These are phyloP conservation scores for Myrmophylax atrothorax DNA, from an alignment of 2,113 vertebrate species.

Conservation along the genomic window DNA sequence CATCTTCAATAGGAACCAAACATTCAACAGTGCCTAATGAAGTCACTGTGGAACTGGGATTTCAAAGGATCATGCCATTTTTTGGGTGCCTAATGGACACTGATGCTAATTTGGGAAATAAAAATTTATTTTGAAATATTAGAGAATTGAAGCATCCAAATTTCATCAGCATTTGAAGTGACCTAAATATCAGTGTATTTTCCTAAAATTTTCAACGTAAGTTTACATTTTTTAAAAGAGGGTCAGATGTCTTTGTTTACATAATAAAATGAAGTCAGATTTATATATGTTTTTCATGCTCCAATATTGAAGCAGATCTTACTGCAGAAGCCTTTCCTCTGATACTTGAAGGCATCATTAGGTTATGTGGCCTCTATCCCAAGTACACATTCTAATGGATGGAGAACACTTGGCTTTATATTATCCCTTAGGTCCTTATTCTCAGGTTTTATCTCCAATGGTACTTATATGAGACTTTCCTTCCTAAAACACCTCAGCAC, in stretches of 20 bases:
- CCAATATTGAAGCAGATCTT: background rate
- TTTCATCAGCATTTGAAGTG: background rate
- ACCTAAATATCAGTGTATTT: background rate
- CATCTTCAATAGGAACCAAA: background rate
- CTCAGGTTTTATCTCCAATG: background rate
- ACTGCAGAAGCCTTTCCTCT: background rate
- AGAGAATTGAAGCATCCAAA: background rate
- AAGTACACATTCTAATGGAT: background rate
- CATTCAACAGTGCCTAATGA: background rate
- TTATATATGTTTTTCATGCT: background rate
- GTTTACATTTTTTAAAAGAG: background rate
- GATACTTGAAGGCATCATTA: background rate
- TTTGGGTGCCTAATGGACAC: background rate
- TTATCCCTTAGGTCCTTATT: background rate
- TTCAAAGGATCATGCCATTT: background rate
- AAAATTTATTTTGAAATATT: background rate
- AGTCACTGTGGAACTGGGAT: background rate
- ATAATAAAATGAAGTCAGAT: background rate
- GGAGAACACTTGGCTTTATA: background rate
- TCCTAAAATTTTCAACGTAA: background rate
- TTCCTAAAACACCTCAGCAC: background rate
- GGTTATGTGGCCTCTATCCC: background rate
- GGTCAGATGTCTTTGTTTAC: background rate
- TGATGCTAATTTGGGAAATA: background rate
- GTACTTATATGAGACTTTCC: background rate